phyloP scores from a whole-genome alignment of 2,797 vertebrate species.

The Centropyge bicolor region DNA sequence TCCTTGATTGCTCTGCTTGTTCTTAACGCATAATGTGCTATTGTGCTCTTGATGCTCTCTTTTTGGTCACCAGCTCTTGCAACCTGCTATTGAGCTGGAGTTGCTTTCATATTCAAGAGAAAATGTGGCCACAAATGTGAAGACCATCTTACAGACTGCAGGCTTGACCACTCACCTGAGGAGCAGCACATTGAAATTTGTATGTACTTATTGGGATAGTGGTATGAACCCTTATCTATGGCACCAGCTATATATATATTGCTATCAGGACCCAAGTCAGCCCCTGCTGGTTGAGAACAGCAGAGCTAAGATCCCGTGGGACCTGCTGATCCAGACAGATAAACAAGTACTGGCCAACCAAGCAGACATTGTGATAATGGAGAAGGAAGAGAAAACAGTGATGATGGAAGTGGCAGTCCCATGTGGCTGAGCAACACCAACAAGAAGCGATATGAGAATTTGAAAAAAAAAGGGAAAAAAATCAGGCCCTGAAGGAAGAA shows the following conservation, averaged over 20 bases:
- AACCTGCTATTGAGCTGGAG: conserved; percentile 1
- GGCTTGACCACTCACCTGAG: not conserved
- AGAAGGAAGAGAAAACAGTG: conserved; percentile 23
- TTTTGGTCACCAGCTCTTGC: conserved; percentile 13
- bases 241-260: not conserved
- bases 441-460: conserved; percentile 17
- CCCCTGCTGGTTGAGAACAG: conserved; percentile 12
- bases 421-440: conserved; percentile 26
- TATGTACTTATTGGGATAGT: not conserved
- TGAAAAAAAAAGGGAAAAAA: not conserved
- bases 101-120: not conserved
- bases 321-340: conserved; percentile 43
- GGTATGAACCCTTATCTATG: not conserved
- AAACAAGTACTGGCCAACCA: conserved; percentile 23
- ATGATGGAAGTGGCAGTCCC: conserved; percentile 14
- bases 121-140: not conserved
- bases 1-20: conserved; percentile 25
- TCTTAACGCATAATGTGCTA: conserved; percentile 1
- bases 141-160: not conserved
- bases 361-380: conserved; percentile 31
- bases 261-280: conserved; percentile 14
- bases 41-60: not conserved
- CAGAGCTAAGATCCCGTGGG: conserved; percentile 25
- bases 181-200: not conserved
- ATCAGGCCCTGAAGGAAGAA: conserved; percentile 4